Evolutionary conservation across 30 jellyfish, hydroid and myxozoan species (phyloP).

Genomic region (Hydractinia symbiolongicarpus): DNA sequence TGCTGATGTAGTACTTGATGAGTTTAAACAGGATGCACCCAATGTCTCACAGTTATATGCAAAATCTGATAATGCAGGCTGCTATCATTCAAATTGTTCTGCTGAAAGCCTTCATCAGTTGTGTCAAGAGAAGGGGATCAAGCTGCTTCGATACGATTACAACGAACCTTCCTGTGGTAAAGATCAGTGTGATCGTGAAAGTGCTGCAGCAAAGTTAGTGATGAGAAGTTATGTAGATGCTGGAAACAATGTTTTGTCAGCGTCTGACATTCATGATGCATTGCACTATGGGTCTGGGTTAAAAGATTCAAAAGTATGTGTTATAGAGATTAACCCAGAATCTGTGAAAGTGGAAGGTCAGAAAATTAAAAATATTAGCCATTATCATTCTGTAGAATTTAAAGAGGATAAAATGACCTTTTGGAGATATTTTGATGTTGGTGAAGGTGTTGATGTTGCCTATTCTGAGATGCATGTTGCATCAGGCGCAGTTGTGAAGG

Average conservation of each 20-base stretch:
- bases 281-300: constrained; percentile 15
- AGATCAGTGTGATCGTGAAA: constrained; percentile 31
- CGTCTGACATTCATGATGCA: neutral
- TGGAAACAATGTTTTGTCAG: constrained; percentile 12
- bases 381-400: constrained; percentile 16
- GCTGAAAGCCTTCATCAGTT: constrained; percentile 3
- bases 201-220: constrained; percentile 24
- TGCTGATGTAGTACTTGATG: constrained; percentile 15
- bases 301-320: constrained; percentile 14
- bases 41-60: neutral
- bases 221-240: constrained; percentile 19
- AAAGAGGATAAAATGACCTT: constrained; percentile 8
- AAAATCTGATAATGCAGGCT: constrained; percentile 1
- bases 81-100: neutral
- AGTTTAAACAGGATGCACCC: constrained; percentile 4
- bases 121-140: constrained; percentile 1
- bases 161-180: constrained; percentile 23
- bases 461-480: neutral
- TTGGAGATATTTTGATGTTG: constrained; percentile 16
- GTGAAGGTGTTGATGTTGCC: neutral
- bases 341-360: neutral
- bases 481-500: neutral
- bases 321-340: neutral
- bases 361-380: constrained; percentile 14
- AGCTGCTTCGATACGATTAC: constrained; percentile 11